A percentile compares a stretch with the other conserved stretches of the same genome.
These are phyloP conservation scores for Enteromius mattozi DNA, from an alignment of 2,797 vertebrate species.

Conservation along the genomic window DNA sequence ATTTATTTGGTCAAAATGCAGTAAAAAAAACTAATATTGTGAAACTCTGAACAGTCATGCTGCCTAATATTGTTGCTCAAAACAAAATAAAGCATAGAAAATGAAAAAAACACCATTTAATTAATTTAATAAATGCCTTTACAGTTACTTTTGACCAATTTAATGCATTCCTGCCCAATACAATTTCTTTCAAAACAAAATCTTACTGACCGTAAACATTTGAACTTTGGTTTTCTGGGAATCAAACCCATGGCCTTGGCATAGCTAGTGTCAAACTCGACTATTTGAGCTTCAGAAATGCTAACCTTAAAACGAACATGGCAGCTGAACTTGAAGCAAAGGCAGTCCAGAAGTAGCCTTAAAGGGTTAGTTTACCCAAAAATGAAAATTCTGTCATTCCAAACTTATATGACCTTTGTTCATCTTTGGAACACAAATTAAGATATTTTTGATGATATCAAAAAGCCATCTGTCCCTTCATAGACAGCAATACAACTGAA, in stretches of 20 bases:
- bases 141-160: background rate
- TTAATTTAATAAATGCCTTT: background rate
- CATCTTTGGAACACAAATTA: too few species aligned
- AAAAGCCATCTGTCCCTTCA: too few species aligned
- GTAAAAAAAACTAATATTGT: background rate
- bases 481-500: too few species aligned
- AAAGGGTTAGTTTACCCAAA: too few species aligned
- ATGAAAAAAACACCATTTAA: background rate
- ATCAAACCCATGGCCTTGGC: background rate
- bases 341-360: background rate
- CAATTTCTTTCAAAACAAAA: slow-evolving; percentile 1
- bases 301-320: background rate
- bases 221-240: background rate
- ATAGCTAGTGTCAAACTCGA: background rate
- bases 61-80: background rate
- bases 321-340: background rate
- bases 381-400: too few species aligned
- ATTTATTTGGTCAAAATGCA: background rate
- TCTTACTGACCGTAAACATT: slow-evolving; percentile 1
- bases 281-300: background rate
- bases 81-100: background rate
- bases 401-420: too few species aligned
- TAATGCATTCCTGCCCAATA: background rate
- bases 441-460: too few species aligned
- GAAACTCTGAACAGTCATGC: background rate